phyloP scores from a whole-genome alignment of 2,113 vertebrate species.

The Lycocorax pyrrhopterus region DNA sequence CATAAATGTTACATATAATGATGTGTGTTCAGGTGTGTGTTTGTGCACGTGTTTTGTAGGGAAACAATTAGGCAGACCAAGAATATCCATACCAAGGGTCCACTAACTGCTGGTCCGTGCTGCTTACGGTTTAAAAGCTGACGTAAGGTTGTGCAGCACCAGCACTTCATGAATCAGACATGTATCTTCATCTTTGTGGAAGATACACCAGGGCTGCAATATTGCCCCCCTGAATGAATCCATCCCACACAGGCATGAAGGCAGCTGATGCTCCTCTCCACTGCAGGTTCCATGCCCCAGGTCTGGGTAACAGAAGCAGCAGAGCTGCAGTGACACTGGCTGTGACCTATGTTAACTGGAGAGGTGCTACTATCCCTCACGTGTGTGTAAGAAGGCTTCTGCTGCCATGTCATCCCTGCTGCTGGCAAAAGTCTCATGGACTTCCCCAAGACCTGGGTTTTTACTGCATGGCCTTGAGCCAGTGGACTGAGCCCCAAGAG shows the following conservation, averaged over 20 bases:
- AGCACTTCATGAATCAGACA: background rate
- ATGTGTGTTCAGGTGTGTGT: too few relatives aligned
- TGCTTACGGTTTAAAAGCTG: background rate
- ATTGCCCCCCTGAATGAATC: too few relatives aligned
- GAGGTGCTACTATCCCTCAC: rapidly evolving
- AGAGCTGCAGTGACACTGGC: background rate
- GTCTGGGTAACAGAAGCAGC: background rate
- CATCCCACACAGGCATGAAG: rapidly evolving
- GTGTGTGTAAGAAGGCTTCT: background rate
- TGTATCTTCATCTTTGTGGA: background rate
- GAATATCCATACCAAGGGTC: background rate
- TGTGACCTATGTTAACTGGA: background rate
- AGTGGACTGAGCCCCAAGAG: background rate
- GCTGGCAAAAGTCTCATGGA: background rate
- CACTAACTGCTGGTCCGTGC: rapidly evolving
- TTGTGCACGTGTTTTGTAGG: rapidly evolving
- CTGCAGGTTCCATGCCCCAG: background rate
- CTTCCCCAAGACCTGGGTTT: background rate
- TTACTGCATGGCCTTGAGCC: background rate
- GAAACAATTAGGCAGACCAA: background rate
- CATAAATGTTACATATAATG: background rate
- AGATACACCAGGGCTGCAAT: background rate
- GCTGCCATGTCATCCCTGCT: background rate
- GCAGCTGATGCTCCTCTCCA: background rate
- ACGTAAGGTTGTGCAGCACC: background rate